Conservation (phyloP, 2,797 vertebrate genomes). For the Pyrocephalus nanus region DNA sequence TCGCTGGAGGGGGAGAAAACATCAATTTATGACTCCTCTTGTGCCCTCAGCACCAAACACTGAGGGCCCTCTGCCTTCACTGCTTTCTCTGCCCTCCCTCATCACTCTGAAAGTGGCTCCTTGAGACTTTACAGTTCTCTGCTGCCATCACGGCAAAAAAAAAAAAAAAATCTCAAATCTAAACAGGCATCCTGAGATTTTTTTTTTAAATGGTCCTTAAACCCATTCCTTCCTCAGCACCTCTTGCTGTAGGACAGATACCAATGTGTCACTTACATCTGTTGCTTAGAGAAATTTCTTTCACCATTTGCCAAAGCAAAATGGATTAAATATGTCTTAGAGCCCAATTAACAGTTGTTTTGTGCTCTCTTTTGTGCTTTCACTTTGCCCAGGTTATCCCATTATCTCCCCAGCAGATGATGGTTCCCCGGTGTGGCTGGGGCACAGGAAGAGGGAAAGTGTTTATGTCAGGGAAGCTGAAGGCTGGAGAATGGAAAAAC, state of each 20-base stretch:
- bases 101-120: slow-evolving; percentile 6
- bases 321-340: not conserved
- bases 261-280: not conserved
- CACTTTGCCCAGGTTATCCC: not conserved
- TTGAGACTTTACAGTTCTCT: not conserved
- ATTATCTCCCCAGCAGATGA: not conserved
- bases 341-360: not conserved
- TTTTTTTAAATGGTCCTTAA: not conserved
- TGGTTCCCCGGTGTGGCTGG: rapidly evolving
- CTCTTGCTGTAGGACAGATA: rapidly evolving
- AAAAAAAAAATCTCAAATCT: slow-evolving; percentile 46
- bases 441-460: not conserved
- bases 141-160: slow-evolving; percentile 40
- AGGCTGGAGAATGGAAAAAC: not conserved
- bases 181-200: not conserved
- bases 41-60: not conserved
- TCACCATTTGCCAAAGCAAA: not conserved
- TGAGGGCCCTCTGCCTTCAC: not conserved
- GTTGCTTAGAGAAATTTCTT: not conserved
- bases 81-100: slow-evolving; percentile 13
- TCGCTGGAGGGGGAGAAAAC: not conserved
- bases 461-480: not conserved
- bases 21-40: not conserved
- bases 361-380: not conserved
- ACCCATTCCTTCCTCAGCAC: not conserved